phyloP scores from a whole-genome alignment of 2,888 invertebrate species.

The Calliopum simillimum region DNA sequence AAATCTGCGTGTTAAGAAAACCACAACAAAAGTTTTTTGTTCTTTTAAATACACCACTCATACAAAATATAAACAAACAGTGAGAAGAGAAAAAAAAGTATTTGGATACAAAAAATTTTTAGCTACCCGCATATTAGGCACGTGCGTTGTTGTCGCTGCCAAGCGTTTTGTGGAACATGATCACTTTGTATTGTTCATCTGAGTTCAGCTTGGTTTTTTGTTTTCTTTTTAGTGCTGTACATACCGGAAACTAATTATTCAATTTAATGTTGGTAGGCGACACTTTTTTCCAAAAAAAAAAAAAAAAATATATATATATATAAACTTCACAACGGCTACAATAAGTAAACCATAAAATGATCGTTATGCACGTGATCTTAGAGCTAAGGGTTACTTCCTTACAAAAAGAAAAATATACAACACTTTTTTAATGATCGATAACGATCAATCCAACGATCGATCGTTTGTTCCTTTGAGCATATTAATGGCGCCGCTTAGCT shows the following conservation, averaged over 20 bases:
- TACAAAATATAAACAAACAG: conserved; percentile 13
- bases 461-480: neutral
- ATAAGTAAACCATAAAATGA: neutral
- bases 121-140: conserved; percentile 57
- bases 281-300: conserved; percentile 55
- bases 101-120: conserved; percentile 17
- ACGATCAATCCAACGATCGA: neutral
- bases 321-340: neutral
- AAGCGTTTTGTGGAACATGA: conserved; percentile 58
- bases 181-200: conserved; percentile 48
- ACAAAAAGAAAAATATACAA: neutral
- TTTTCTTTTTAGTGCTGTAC: conserved; percentile 25
- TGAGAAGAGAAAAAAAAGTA: neutral
- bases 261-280: conserved; percentile 61
- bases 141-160: conserved; percentile 52
- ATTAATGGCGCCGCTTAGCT: neutral
- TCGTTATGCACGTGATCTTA: conserved; percentile 15
- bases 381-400: neutral
- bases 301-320: neutral
- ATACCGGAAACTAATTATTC: conserved; percentile 65
- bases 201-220: conserved; percentile 33
- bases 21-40: conserved; percentile 49
- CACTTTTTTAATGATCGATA: neutral
- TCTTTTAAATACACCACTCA: conserved; percentile 31
- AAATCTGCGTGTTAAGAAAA: conserved; percentile 47